phyloP scores from a whole-genome alignment of 2,113 vertebrate species.

The Tonatia bakeri region DNA sequence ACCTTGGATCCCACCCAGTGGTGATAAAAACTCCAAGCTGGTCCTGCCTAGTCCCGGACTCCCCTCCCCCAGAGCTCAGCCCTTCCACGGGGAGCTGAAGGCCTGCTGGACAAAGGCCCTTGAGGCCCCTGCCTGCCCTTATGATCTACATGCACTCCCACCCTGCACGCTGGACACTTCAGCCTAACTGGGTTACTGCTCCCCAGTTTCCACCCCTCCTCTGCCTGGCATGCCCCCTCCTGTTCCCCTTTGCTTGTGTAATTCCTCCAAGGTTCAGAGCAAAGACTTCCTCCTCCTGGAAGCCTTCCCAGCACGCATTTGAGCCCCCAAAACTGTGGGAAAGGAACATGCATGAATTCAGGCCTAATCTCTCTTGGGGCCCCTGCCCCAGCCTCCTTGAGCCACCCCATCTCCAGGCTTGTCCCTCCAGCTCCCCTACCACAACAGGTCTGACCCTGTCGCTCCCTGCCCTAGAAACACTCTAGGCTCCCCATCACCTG shows the following conservation, averaged over 20 bases:
- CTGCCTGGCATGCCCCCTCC: background rate
- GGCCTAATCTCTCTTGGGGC: background rate
- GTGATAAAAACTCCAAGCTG: conserved; percentile 46
- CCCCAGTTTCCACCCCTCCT: background rate
- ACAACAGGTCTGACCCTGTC: background rate
- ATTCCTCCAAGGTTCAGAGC: background rate
- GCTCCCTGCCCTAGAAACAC: background rate
- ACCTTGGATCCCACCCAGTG: conserved; percentile 63
- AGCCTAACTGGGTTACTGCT: background rate
- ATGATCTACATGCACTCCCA: background rate
- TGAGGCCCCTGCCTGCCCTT: background rate
- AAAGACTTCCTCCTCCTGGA: background rate
- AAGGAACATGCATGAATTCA: background rate
- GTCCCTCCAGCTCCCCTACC: background rate
- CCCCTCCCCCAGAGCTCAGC: conserved; percentile 17
- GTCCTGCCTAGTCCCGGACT: conserved; percentile 10
- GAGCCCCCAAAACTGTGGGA: background rate
- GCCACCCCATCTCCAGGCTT: background rate
- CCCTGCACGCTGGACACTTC: background rate
- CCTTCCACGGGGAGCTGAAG: background rate
- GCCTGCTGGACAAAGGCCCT: background rate
- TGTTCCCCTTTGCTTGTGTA: background rate
- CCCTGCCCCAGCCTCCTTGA: background rate
- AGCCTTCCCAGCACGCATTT: background rate
- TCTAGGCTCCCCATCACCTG: background rate